These are phyloP conservation scores for Entomyzon cyanotis DNA, from an alignment of 2,113 vertebrate species.

Conservation along the genomic window DNA sequence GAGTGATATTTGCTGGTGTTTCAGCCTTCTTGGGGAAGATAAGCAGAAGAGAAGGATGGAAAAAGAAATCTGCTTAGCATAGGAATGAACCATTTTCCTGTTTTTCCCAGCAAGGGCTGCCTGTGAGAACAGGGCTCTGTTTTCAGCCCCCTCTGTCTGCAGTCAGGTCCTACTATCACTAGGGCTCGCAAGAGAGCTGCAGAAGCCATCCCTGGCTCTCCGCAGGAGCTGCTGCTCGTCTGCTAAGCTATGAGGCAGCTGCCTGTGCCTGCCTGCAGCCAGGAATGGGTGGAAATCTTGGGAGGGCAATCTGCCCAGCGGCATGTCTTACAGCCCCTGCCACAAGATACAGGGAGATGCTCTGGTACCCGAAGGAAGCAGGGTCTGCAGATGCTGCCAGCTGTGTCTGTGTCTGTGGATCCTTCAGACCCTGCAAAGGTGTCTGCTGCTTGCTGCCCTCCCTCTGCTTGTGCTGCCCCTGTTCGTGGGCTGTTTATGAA, in stretches of 20 bases:
- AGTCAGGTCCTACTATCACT: not conserved
- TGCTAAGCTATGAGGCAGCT: not conserved
- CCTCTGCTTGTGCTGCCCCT: not conserved
- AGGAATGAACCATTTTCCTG: not conserved
- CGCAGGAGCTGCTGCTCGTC: not conserved
- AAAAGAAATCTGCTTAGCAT: not conserved
- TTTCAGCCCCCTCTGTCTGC: not conserved
- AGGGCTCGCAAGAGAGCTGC: slow-evolving; percentile 59
- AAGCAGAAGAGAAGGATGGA: not conserved
- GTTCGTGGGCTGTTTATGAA: not conserved
- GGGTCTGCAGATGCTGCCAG: not conserved
- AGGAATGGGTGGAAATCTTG: not conserved
- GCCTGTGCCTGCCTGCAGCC: not conserved
- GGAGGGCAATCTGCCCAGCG: not conserved
- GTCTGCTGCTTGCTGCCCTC: not conserved
- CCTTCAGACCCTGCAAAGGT: not conserved
- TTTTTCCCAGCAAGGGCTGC: not conserved
- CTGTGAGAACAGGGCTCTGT: not conserved
- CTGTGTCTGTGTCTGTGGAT: not conserved
- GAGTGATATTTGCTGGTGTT: not conserved
- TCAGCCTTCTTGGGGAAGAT: not conserved
- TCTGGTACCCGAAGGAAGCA: not conserved
- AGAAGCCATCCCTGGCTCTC: not conserved
- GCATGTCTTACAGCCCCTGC: not conserved
- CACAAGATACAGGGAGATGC: rapidly evolving